Percentiles rank a stretch among this genome's conserved stretches.
Evolutionary conservation across 2,888 invertebrate genomes (phyloP).

Genomic region (Dromius quadrimaculatus): DNA sequence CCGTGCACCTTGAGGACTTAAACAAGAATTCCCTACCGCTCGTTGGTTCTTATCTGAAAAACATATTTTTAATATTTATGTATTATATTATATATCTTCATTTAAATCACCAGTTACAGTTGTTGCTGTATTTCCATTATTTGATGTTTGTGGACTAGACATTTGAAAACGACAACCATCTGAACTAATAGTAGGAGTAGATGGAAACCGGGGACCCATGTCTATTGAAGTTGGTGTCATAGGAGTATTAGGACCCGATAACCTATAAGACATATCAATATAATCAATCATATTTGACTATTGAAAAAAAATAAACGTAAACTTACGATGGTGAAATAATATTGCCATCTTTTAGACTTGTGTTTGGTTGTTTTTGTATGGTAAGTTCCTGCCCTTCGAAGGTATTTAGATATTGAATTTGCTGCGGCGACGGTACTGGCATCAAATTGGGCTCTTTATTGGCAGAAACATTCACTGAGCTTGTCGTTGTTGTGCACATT

Average conservation of each 20-base stretch:
- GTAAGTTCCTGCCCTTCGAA: conserved; percentile 97
- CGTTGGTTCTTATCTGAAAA: conserved; percentile 63
- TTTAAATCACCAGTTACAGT: conserved; percentile 54
- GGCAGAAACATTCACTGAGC: conserved; percentile 62
- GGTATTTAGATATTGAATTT: conserved; percentile 94
- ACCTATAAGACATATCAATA: conserved; percentile 58
- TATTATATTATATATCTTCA: background rate
- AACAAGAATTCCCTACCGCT: conserved; percentile 67
- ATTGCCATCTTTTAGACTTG: conserved; percentile 83
- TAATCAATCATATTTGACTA: background rate
- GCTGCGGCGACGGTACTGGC: conserved; percentile 96
- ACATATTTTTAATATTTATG: conserved; percentile 39
- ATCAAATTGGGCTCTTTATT: conserved; percentile 90
- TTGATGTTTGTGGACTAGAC: conserved; percentile 68
- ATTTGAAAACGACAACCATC: conserved; percentile 68
- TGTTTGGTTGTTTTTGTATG: conserved; percentile 95
- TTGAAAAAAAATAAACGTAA: conserved; percentile 24
- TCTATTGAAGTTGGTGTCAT: conserved; percentile 68
- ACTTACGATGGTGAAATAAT: conserved; percentile 83
- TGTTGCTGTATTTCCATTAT: conserved; percentile 57
- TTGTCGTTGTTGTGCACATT: conserved; percentile 62
- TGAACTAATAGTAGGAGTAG: conserved; percentile 62
- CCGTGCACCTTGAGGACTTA: conserved; percentile 61
- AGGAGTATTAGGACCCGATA: conserved; percentile 69
- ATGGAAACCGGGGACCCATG: conserved; percentile 65